Conservation (phyloP, 2,797 vertebrate genomes). For the Megaceryle alcyon region DNA sequence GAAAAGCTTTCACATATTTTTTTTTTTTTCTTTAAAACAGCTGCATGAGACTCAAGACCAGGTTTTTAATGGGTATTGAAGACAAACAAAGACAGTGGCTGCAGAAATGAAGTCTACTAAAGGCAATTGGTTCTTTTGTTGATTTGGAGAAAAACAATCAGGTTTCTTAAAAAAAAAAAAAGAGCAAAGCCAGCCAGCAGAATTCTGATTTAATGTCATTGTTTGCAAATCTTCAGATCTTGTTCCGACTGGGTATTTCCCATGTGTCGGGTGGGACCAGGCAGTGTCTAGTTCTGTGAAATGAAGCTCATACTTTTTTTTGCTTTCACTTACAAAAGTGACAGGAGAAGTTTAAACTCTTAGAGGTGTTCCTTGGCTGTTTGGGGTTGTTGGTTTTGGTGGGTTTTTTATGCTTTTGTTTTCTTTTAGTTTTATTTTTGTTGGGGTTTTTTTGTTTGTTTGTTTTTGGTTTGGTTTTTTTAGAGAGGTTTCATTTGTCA, state of each 20-base stretch:
- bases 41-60: conserved; percentile 86
- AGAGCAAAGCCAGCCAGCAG: conserved; percentile 38
- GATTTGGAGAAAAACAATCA: conserved; percentile 80
- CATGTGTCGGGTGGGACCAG: neutral
- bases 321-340: conserved; percentile 24
- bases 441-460: neutral
- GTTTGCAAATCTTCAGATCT: conserved; percentile 33
- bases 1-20: conserved; percentile 91
- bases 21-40: conserved; percentile 84
- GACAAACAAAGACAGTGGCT: conserved; percentile 85
- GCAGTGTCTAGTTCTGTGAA: neutral
- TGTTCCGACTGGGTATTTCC: conserved; percentile 27
- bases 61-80: conserved; percentile 91
- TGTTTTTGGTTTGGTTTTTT: neutral
- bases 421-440: neutral
- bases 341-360: neutral
- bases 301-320: neutral
- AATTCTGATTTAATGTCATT: conserved; percentile 49
- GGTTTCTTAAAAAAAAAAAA: conserved; percentile 77
- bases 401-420: neutral
- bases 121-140: conserved; percentile 90
- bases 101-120: conserved; percentile 86
- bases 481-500: neutral
- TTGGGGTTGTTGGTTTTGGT: accelerated
- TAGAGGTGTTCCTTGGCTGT: neutral